Base-by-base conservation (phyloP, 2,888 invertebrate genomes). In the Cosmopolites sordidus region DNA sequence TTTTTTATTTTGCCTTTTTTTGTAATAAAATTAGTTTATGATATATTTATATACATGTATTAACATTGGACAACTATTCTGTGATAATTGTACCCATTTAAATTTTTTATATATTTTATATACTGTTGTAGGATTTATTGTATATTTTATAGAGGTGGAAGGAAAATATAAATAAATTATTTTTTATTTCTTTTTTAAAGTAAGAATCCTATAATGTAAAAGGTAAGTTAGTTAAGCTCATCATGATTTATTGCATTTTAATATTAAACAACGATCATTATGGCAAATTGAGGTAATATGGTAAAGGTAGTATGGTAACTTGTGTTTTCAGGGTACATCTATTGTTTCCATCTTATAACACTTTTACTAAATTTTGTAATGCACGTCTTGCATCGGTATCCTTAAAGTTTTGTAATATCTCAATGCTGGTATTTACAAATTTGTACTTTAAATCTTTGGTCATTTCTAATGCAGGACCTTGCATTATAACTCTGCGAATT, bases 321-420 rank as follows among this genome's bases (percentile, higher is more conserved):
- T n/a, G 22, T 22, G 22, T 3, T 5, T 5, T 22, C 22, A 22
- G 22, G 33, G n/a, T n/a, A n/a, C n/a, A n/a, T n/a, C n/a, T n/a
- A n/a, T n/a, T n/a, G n/a, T n/a, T n/a, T n/a, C n/a, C n/a, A n/a
- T 16, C 22, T 60, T 55, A 65, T 48, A 66, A 52, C 9, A 89
- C 87, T 6, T 84, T 80, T 40, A 90, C 85, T 63, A 93, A 92
- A 72, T 92, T 92, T 48, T 82, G 80, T 47, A 94, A 78, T 0
- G 92, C 92, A 37, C 83, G 83, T 58, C 86, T 79, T 0, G 92
- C 91, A 70, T 91, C 90, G 59, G 84, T 87, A 62, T 83, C 78
- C 40, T 86, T 83, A 72, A 93, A 90, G 54, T 80, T 79, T 60
- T 81, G 79, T 15, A 93, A 76, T 9, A 87, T 84, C 51, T 80